Percentiles rank a stretch among this genome's conserved stretches.
Conservation (phyloP, 2,797 vertebrate genomes). For the Sebastes minor region DNA sequence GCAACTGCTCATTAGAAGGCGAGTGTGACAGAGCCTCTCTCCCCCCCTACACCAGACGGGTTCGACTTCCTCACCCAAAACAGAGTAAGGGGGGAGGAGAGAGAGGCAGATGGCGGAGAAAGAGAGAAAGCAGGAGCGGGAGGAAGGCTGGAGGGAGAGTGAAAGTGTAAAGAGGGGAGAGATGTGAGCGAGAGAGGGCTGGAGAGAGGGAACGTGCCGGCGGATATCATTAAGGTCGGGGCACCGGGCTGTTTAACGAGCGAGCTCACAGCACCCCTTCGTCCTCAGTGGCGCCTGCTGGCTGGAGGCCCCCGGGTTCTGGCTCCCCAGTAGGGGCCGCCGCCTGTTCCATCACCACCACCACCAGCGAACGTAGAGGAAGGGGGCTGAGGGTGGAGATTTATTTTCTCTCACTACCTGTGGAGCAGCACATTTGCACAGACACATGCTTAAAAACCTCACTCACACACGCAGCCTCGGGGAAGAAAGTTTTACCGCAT, state of each 20-base stretch:
- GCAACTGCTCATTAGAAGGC: constrained; percentile 76
- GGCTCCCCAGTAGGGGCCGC: constrained; percentile 34
- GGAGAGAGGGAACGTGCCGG: constrained; percentile 44
- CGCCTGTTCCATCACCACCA: constrained; percentile 50
- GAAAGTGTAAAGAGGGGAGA: constrained; percentile 10
- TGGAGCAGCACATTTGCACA: constrained; percentile 49
- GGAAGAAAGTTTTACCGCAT: constrained; percentile 25
- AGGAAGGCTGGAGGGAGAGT: constrained; percentile 22
- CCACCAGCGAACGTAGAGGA: neutral
- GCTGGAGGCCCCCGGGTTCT: constrained; percentile 59
- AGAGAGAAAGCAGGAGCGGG: neutral
- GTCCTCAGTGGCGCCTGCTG: constrained; percentile 73
- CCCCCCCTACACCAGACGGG: constrained; percentile 24
- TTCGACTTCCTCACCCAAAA: constrained; percentile 50
- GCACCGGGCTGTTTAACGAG: constrained; percentile 71
- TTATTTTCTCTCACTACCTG: constrained; percentile 52
- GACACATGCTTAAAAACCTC: constrained; percentile 11
- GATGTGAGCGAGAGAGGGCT: neutral
- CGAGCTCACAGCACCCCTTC: constrained; percentile 70
- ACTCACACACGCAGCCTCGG: constrained; percentile 24
- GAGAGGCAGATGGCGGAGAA: constrained; percentile 38
- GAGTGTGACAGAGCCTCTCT: constrained; percentile 54
- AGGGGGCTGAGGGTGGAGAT: constrained; percentile 4
- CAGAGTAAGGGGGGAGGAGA: neutral
- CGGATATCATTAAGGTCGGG: constrained; percentile 73